phyloP scores from a whole-genome alignment of 1,140 invertebrate genomes.

The Trachymyrmex septentrionalis region DNA sequence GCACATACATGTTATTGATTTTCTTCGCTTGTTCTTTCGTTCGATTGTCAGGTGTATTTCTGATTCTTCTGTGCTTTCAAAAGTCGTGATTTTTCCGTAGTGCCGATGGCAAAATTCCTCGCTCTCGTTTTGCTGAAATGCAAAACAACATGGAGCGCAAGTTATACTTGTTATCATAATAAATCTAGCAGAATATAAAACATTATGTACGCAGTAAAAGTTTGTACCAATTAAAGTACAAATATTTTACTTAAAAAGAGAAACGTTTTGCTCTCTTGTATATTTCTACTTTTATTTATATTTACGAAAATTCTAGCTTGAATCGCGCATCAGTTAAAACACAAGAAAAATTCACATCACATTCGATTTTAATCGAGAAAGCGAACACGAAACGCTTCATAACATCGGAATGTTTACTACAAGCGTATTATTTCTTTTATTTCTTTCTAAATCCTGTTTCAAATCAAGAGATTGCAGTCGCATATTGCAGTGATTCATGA shows the following conservation, averaged over 20 bases:
- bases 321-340: constrained; percentile 11
- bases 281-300: not conserved
- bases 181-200: not conserved
- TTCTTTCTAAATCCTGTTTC: constrained; percentile 2
- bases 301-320: not conserved
- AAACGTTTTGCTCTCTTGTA: not conserved
- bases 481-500: constrained; percentile 14
- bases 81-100: not conserved
- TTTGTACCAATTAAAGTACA: not conserved
- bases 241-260: not conserved
- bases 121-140: not conserved
- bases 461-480: not conserved
- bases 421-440: constrained; percentile 2
- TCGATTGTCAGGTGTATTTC: constrained; percentile 21
- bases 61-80: constrained; percentile 16
- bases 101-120: not conserved
- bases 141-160: not conserved
- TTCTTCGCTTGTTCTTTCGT: not conserved
- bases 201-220: not conserved
- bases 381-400: not conserved
- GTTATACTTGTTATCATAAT: not conserved
- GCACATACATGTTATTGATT: not conserved
- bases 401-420: constrained; percentile 27
- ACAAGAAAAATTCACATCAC: not conserved
- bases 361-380: constrained; percentile 8